Evolutionary conservation across 2,797 vertebrate genomes (phyloP), one percentile per base, ranked within the genome.

Genomic region (Meriones psammophilus): DNA sequence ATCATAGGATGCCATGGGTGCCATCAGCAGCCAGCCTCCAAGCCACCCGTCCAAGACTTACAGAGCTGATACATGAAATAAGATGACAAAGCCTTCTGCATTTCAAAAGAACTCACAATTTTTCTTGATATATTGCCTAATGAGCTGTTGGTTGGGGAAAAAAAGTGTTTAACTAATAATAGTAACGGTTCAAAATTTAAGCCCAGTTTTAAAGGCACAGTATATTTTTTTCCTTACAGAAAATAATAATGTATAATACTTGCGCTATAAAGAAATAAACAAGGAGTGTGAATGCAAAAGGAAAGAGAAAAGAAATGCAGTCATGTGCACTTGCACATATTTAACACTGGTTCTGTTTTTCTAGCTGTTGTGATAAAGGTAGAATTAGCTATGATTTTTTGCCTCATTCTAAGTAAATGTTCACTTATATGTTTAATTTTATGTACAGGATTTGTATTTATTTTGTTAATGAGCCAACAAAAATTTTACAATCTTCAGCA

Each of bases 401-500:
- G 87, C 66, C 39, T 46, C n/a, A 42, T 71, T 74, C 56, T 86
- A 89, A 88, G 73, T 94, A 92, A 77, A 66, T 54, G 26, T 94
- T 94, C 22, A 85, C 33, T 87, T 92, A 77, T 1, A 88, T 56
- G 86, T 4, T 90, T 85, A 83, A 76, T 91, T 94, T 86, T 79
- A 89, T 86, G 50, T 39, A 79, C 1, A 89, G 15, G 24, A 87
- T 83, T 92, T 94, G 33, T 76, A 76, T 77, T 66, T 7, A 68
- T 77, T 97, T 95, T 88, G 24, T 68, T 88, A 94, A 77, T 50
- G 33, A 94, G 30, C 8, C 15, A 94, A 83, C 26, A 68, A 91
- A 78, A 83, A 42, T 86, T 69, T 77, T 90, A 91, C 73, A 36
- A 92, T 5, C 8, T 80, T 92, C n/a, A 36, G 1, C n/a, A 36